phyloP scores from a whole-genome alignment of 2,113 vertebrate species.

The Spermophilus dauricus region DNA sequence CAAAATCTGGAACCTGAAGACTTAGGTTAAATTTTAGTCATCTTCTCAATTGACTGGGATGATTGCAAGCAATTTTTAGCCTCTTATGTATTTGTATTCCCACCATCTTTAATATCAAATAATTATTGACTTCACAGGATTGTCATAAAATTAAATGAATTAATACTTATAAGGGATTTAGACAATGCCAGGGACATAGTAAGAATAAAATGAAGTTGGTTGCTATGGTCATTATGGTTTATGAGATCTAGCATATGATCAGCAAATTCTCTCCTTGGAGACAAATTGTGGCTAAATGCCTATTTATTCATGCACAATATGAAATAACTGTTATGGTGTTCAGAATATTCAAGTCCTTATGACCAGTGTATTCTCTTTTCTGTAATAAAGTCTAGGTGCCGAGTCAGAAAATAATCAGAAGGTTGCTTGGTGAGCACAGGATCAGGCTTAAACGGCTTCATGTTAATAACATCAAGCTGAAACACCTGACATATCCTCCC shows the following conservation, averaged over 20 bases:
- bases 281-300: not conserved
- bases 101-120: not conserved
- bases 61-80: not conserved
- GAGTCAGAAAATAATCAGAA: conserved; percentile 37
- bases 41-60: not conserved
- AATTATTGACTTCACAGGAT: not conserved
- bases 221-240: not conserved
- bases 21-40: not conserved
- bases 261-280: not conserved
- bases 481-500: not conserved
- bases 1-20: not conserved
- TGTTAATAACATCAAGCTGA: not conserved
- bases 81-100: not conserved
- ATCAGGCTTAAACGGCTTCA: not conserved
- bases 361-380: not conserved
- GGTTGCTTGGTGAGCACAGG: not conserved
- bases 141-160: not conserved
- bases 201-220: not conserved
- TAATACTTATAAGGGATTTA: not conserved
- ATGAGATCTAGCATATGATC: not conserved
- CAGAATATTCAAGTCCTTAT: not conserved
- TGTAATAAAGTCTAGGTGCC: conserved; percentile 23
- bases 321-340: not conserved
- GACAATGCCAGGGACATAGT: not conserved
- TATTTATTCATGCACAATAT: not conserved